Percentiles rank a stretch among this genome's conserved stretches.
phyloP scores from a whole-genome alignment of 2,888 invertebrate species.

The Allophyes oxyacanthae region DNA sequence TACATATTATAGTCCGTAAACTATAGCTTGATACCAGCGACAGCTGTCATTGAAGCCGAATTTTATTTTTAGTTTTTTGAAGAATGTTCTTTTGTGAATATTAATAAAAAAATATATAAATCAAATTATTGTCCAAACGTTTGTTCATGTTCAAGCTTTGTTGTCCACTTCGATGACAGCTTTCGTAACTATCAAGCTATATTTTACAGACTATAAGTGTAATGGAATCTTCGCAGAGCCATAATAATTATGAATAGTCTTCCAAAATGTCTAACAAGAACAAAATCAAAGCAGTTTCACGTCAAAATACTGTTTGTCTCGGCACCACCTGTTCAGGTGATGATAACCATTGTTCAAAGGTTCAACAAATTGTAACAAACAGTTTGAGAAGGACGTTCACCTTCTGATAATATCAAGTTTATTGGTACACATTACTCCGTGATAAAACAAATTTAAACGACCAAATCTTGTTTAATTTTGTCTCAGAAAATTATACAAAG shows the following conservation, averaged over 20 bases:
- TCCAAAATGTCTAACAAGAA: neutral
- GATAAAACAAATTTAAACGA: slow-evolving; percentile 9
- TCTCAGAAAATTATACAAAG: slow-evolving; percentile 18
- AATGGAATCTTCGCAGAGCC: no score
- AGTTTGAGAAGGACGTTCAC: slow-evolving; percentile 27
- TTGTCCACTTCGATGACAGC: no score
- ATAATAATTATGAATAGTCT: neutral
- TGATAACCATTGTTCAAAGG: neutral
- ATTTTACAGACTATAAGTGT: no score
- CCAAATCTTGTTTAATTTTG: slow-evolving; percentile 19
- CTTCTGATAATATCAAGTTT: slow-evolving; percentile 18
- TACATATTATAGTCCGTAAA: no score
- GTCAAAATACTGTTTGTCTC: neutral
- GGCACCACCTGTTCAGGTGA: neutral
- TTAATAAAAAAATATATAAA: no score
- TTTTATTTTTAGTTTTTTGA: no score
- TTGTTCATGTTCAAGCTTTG: no score
- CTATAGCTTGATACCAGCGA: no score
- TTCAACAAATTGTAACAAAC: slow-evolving; percentile 7
- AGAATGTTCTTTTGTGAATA: no score
- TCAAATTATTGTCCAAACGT: no score
- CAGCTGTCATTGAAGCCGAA: no score
- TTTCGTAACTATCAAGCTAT: no score
- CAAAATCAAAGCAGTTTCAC: neutral
- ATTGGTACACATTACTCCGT: slow-evolving; percentile 9